Evolutionary conservation across 2,113 vertebrate genomes (phyloP).

Genomic region (Perca schrenkii): DNA sequence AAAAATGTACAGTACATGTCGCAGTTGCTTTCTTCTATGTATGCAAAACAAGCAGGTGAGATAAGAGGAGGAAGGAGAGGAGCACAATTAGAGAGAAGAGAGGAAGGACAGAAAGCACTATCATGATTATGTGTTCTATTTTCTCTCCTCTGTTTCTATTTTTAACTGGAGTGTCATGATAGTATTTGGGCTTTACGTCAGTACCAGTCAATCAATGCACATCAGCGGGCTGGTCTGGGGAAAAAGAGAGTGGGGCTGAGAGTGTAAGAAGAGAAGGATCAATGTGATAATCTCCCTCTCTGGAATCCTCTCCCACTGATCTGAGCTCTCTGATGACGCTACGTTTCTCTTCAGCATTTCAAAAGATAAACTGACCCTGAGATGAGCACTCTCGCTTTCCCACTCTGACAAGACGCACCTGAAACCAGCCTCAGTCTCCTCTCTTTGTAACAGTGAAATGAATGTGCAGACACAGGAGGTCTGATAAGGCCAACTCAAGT

Average conservation of each 20-base stretch:
- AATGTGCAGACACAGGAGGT: constrained; percentile 54
- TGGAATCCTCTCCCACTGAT: constrained; percentile 55
- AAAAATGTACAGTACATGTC: neutral
- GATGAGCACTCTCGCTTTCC: constrained; percentile 47
- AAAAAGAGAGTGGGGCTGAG: constrained; percentile 11
- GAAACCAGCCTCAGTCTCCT: constrained; percentile 34
- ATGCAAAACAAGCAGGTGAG: neutral
- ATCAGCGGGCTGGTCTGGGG: constrained; percentile 22
- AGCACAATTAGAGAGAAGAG: neutral
- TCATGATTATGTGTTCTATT: neutral
- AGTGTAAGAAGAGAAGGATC: constrained; percentile 65
- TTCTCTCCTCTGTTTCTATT: constrained; percentile 16
- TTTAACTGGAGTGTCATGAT: constrained; percentile 2
- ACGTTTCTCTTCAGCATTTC: constrained; percentile 50
- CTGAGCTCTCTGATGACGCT: constrained; percentile 42
- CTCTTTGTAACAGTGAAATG: constrained; percentile 31
- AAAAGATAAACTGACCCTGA: constrained; percentile 53
- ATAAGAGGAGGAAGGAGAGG: neutral
- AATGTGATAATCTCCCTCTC: constrained; percentile 59
- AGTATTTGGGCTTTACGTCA: constrained; percentile 47
- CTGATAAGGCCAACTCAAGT: constrained; percentile 68
- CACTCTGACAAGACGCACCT: constrained; percentile 51
- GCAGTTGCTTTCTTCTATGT: neutral
- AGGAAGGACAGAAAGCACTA: neutral
- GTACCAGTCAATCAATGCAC: constrained; percentile 50